Evolutionary conservation across 2,797 vertebrate species (phyloP).

Genomic region (Oreonectes daqikongensis): DNA sequence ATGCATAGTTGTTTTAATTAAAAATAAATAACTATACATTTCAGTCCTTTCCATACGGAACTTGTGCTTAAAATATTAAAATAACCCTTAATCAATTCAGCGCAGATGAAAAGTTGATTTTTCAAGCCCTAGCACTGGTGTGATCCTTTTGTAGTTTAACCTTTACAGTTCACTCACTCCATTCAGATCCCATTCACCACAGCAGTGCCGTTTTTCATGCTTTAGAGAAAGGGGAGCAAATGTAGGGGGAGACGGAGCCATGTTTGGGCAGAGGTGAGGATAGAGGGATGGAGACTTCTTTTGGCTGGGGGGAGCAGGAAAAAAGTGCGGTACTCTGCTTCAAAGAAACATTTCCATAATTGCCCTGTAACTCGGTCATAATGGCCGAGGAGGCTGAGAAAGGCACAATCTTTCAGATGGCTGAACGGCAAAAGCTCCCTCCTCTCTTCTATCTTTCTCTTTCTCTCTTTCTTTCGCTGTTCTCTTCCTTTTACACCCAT

Average conservation of each 20-base stretch:
- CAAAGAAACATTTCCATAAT: slow-evolving; percentile 99
- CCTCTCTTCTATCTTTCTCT: slow-evolving; percentile 72
- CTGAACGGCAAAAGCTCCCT: slow-evolving; percentile 86
- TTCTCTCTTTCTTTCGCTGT: slow-evolving; percentile 72
- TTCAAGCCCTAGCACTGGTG: slow-evolving; percentile 15
- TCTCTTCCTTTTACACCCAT: slow-evolving; percentile 77
- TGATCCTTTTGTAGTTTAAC: slow-evolving; percentile 47
- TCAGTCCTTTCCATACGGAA: neutral
- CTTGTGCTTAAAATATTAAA: neutral
- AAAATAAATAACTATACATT: neutral
- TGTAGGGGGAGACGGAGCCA: slow-evolving; percentile 53
- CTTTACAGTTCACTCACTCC: slow-evolving; percentile 50
- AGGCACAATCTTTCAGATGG: slow-evolving; percentile 90
- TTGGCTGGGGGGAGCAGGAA: slow-evolving; percentile 71
- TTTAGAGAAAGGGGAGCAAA: slow-evolving; percentile 55
- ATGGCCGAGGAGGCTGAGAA: slow-evolving; percentile 84
- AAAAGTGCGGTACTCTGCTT: slow-evolving; percentile 84
- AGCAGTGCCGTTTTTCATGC: slow-evolving; percentile 52
- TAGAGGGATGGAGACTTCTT: slow-evolving; percentile 49
- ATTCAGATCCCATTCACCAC: slow-evolving; percentile 54
- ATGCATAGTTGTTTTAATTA: neutral
- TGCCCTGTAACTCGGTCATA: slow-evolving; percentile 95
- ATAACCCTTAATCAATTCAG: slow-evolving; percentile 2
- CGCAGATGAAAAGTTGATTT: slow-evolving; percentile 28
- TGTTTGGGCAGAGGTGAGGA: slow-evolving; percentile 51